Base-by-base conservation (phyloP, 2,113 vertebrate species). In the Thunnus thynnus region DNA sequence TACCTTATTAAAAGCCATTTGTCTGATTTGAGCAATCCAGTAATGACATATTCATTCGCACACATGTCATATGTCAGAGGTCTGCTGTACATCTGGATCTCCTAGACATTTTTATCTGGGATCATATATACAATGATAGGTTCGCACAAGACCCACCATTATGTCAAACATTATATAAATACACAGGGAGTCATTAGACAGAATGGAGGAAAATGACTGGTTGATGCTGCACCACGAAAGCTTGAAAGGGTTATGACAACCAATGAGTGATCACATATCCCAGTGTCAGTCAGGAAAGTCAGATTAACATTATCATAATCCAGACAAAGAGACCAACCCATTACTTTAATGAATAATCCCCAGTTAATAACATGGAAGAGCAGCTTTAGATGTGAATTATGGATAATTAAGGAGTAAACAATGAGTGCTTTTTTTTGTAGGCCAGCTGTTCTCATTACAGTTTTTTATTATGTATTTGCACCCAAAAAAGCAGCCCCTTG, bases 231-330 rank as follows among this genome's bases (percentile, higher is more conserved):
- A 27, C 4, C 14, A 58, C 13, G 7, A 77, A 76, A 30, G 30
- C 72, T 22, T 27, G 46, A 60, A 7, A 55, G 51, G 1, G 3
- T 46, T 58, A 36, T 69, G 2, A 81, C 27, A 72, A 32, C 14
- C 36, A 77, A 57, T 67, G 69, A 76, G 52, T 54, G 76, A 57
- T 65, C 64, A 79, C 51, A 44, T 62, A 36, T 72, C 50, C 25
- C 48, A 50, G 27, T 55, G 58, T 79, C 55, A 81, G 72, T 5
- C 84, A 86, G 61, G 25, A 75, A 64, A 69, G 58, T 58, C 47
- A 76, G 82, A 93, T 90, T 89, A 90, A 76, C 76, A 61, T 75
- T 25, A 76, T 63, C 57, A 73, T 89, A 92, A 92, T 87, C 85
- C 84, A 85, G 68, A 80, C 58, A 88, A 89, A 82, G 73, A 84